Conservation (phyloP, 2,888 invertebrate genomes). For the Sussaba pulchella region DNA sequence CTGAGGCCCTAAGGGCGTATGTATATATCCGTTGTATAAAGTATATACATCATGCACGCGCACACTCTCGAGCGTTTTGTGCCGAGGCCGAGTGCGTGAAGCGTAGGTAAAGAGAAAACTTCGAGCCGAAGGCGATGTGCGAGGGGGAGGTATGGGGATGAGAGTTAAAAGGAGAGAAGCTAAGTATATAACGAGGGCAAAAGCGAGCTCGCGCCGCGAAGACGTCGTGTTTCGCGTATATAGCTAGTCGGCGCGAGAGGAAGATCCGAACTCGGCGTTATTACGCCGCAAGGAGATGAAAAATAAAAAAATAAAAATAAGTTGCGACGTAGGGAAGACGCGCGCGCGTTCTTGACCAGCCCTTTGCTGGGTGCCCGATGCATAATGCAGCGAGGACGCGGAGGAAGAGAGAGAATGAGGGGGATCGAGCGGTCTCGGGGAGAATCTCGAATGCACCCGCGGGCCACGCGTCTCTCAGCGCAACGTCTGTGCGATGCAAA, state of each 20-base stretch:
- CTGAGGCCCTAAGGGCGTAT: slow-evolving; percentile 6
- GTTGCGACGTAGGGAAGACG: neutral
- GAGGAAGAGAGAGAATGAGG: neutral
- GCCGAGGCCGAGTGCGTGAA: neutral
- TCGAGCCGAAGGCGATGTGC: too few species aligned
- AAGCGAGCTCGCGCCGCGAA: slow-evolving; percentile 2
- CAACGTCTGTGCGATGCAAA: slow-evolving; percentile 59
- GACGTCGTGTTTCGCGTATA: neutral
- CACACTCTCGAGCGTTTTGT: neutral
- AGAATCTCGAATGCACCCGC: slow-evolving; percentile 30
- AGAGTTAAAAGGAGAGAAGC: slow-evolving; percentile 56
- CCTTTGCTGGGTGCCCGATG: slow-evolving; percentile 38
- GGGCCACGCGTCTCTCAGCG: slow-evolving; percentile 60
- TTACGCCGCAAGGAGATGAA: slow-evolving; percentile 22
- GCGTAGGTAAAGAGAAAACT: slow-evolving; percentile 62
- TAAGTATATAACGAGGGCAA: slow-evolving; percentile 48
- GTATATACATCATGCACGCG: slow-evolving; percentile 12
- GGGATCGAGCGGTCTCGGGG: too few species aligned
- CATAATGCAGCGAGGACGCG: slow-evolving; percentile 47
- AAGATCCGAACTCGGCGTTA: slow-evolving; percentile 7
- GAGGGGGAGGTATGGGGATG: too few species aligned
- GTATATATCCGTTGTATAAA: slow-evolving; percentile 10
- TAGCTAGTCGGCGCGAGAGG: slow-evolving; percentile 7
- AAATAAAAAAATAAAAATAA: slow-evolving; percentile 7
- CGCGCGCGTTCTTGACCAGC: slow-evolving; percentile 19